These are phyloP conservation scores for Meandrusa payeni DNA, from an alignment of 2,888 invertebrate species.

Conservation along the genomic window DNA sequence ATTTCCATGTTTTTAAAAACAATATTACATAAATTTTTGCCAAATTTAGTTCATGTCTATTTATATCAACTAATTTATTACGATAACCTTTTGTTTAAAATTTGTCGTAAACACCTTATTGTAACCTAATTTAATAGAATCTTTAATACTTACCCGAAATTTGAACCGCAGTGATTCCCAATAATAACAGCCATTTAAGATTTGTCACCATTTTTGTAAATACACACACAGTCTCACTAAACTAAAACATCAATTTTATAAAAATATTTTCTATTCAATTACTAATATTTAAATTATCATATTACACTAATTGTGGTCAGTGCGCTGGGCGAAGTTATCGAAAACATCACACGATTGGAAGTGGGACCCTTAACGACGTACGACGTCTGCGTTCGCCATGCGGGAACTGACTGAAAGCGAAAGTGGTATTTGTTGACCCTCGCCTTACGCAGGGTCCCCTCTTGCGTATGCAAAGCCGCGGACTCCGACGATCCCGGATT, in stretches of 20 bases:
- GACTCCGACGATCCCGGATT: constrained; percentile 21
- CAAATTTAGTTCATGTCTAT: too few species aligned
- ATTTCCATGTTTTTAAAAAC: too few species aligned
- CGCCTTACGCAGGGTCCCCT: constrained; percentile 32
- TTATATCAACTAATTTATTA: too few species aligned
- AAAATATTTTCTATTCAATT: too few species aligned
- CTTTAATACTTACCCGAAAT: constrained; percentile 61
- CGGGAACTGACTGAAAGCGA: constrained; percentile 59
- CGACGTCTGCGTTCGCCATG: constrained; percentile 45
- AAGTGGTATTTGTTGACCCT: constrained; percentile 50
- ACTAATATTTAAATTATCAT: too few species aligned
- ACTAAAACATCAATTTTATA: neutral
- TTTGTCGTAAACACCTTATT: too few species aligned
- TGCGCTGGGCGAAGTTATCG: neutral
- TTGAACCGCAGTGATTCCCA: constrained; percentile 62
- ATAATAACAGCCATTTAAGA: constrained; percentile 61
- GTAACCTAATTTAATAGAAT: too few species aligned
- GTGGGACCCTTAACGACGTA: constrained; percentile 39
- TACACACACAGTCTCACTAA: too few species aligned
- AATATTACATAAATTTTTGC: too few species aligned
- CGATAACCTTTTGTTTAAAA: too few species aligned
- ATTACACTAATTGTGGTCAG: too few species aligned
- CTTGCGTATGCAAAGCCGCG: constrained; percentile 31
- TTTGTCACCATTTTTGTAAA: constrained; percentile 54
- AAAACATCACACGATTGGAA: neutral